A percentile compares a stretch with the other conserved stretches of the same genome.
Evolutionary conservation across 1,140 invertebrate species (phyloP).

Genomic region (Oncopeltus fasciatus): DNA sequence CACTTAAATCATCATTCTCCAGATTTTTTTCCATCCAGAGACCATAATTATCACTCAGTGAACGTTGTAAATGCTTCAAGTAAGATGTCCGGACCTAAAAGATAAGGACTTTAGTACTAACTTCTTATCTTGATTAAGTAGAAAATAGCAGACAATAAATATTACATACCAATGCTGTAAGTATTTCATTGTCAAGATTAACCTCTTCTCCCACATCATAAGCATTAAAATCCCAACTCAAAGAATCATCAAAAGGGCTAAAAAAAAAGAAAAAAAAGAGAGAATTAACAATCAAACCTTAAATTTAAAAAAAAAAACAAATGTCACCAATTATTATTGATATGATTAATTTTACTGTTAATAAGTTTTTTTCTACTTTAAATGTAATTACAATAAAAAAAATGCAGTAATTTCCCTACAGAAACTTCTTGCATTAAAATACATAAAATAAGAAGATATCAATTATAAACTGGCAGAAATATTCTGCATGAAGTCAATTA

Average conservation of each 20-base stretch:
- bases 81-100: constrained; percentile 7
- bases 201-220: background rate
- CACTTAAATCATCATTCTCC: background rate
- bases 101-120: background rate
- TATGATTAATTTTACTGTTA: too few species aligned
- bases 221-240: background rate
- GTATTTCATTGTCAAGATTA: background rate
- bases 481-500: too few species aligned
- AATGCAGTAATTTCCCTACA: too few species aligned
- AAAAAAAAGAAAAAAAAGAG: background rate
- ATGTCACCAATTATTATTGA: too few species aligned
- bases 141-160: background rate
- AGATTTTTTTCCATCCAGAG: background rate
- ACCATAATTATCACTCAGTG: background rate
- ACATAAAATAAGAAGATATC: too few species aligned
- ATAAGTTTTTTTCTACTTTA: too few species aligned
- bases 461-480: too few species aligned
- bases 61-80: background rate
- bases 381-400: too few species aligned
- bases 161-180: constrained; percentile 3
- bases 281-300: background rate
- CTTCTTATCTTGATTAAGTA: background rate
- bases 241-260: background rate
- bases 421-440: too few species aligned
- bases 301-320: too few species aligned